phyloP scores from a whole-genome alignment of 2,888 invertebrate genomes.

The Drymonia ruficornis region DNA sequence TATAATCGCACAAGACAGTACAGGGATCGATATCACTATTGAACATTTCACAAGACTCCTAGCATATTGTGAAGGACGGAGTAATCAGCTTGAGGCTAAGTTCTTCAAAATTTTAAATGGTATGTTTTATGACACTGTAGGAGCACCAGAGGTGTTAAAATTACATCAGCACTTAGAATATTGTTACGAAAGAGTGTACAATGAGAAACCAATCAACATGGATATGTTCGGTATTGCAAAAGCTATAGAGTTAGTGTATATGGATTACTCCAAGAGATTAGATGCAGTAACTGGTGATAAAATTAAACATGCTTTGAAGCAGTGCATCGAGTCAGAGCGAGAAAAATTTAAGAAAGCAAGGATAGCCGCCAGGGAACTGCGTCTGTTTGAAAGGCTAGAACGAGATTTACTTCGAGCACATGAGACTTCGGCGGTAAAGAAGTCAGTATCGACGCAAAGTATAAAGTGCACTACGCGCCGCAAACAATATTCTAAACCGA shows the following conservation, averaged over 20 bases:
- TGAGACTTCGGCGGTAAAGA: constrained; percentile 45
- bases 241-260: constrained; percentile 84
- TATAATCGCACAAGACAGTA: constrained; percentile 60
- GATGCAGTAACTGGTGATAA: constrained; percentile 83
- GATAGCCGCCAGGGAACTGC: constrained; percentile 84
- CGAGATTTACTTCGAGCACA: constrained; percentile 69
- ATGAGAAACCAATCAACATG: constrained; percentile 84
- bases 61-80: constrained; percentile 77
- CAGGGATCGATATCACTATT: constrained; percentile 51
- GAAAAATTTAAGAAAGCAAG: constrained; percentile 79
- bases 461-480: constrained; percentile 11
- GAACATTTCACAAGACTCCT: constrained; percentile 54
- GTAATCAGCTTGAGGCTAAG: constrained; percentile 76
- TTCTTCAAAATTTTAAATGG: constrained; percentile 83
- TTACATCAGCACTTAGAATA: constrained; percentile 86
- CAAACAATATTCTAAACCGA: constrained; percentile 23
- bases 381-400: constrained; percentile 76
- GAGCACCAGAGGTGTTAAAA: constrained; percentile 83
- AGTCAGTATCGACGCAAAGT: constrained; percentile 13
- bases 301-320: constrained; percentile 79
- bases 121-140: constrained; percentile 83
- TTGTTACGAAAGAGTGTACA: constrained; percentile 85
- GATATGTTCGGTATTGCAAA: constrained; percentile 83
- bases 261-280: constrained; percentile 75
- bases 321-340: constrained; percentile 79